Evolutionary conservation across 2,888 invertebrate species (phyloP), one percentile per base, ranked within the genome.

Genomic region (Alloplasta piceator): DNA sequence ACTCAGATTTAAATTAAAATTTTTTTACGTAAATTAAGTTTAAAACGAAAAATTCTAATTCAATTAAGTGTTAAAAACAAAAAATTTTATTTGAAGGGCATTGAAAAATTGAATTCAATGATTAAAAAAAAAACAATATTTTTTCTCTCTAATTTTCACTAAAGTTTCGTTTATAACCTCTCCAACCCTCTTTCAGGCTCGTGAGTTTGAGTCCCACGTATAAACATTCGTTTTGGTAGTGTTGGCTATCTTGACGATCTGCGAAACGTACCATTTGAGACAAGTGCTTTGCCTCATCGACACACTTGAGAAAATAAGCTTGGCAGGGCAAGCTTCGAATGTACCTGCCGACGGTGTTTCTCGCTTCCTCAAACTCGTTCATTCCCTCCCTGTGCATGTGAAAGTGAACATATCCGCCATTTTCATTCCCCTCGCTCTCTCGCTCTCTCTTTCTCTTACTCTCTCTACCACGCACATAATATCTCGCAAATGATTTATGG

Each of bases 201-300:
- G 26, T 26, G 26, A 26, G 26, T 26, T 67, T 78, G 16, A 73
- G 43, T 38, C 63, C 46, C 70, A 75, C 70, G 66, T 71, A n/a
- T n/a, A n/a, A 43, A 60, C 38, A 26, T 79, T 55, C 70, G 68
- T 36, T 5, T 26, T 12, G 12, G 5, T 56, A 60, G 46, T 52
- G 48, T 61, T 61, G 39, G 48, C 9, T 60, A 71, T 50, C 71
- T 50, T 60, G 60, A 39, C 50, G 41, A 6, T 43, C 38, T 36
- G 39, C 78, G 52, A 38, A 68, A 63, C 56, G 41, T 70, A n/a
- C 58, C 26, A 14, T 12, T 36, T 12, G 39, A 41, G 12, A 77
- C 78, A 52, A 75, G 81, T 80, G 82, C 86, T 87, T 85, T 80
- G 82, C 76, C 82, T 85, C 86, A 85, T 87, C 85, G 84, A 86